Percentiles rank a stretch among this genome's conserved stretches.
Conservation (phyloP, 2,888 invertebrate genomes). For the Teleiodes luculella region DNA sequence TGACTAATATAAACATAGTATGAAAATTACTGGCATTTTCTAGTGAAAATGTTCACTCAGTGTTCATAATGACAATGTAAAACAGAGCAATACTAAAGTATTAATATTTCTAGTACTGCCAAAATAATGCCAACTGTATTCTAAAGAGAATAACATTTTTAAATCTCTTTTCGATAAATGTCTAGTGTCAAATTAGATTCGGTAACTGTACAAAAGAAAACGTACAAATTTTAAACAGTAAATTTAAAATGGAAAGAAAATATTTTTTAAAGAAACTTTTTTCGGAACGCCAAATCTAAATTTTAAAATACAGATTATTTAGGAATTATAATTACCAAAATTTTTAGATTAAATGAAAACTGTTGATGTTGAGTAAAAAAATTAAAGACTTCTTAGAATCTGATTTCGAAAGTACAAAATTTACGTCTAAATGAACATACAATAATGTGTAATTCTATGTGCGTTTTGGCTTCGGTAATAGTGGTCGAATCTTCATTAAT, state of each 20-base stretch:
- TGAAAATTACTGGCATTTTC: constrained; percentile 45
- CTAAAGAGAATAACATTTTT: constrained; percentile 63
- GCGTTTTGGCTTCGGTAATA: constrained; percentile 70
- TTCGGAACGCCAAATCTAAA: constrained; percentile 78
- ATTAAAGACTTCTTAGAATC: constrained; percentile 75
- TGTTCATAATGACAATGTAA: constrained; percentile 77
- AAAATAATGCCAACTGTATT: constrained; percentile 77
- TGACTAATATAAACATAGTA: constrained; percentile 36
- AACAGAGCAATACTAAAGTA: constrained; percentile 78
- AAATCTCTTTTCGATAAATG: constrained; percentile 71
- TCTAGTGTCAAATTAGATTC: constrained; percentile 78
- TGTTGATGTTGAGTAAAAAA: constrained; percentile 70
- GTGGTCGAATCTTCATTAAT: constrained; percentile 49
- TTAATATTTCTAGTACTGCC: constrained; percentile 78
- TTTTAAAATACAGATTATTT: constrained; percentile 73
- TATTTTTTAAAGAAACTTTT: constrained; percentile 77
- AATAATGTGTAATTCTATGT: constrained; percentile 67
- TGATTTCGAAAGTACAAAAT: constrained; percentile 78
- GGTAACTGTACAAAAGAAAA: constrained; percentile 76
- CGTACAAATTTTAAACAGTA: constrained; percentile 78
- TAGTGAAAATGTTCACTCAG: constrained; percentile 56
- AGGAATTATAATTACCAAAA: constrained; percentile 64
- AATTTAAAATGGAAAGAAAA: constrained; percentile 69
- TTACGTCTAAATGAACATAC: constrained; percentile 69
- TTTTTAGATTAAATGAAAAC: constrained; percentile 51